phyloP scores from a whole-genome alignment of 2,888 invertebrate species.

The Thumatha senex region DNA sequence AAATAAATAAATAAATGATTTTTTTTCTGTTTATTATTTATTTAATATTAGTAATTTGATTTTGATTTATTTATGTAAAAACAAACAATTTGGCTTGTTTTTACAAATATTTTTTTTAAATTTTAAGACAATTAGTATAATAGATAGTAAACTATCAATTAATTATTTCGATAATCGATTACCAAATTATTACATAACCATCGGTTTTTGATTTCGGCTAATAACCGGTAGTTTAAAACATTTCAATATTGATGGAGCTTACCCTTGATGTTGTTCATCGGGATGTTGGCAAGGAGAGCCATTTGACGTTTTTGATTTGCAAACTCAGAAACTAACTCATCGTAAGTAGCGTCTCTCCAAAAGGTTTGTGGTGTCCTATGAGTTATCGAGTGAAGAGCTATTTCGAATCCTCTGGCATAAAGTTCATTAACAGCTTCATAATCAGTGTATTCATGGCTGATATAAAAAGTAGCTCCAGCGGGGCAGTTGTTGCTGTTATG shows the following conservation, averaged over 20 bases:
- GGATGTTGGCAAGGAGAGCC: slow-evolving; percentile 80
- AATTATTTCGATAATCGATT: too few species aligned
- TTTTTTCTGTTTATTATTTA: too few species aligned
- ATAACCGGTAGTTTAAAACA: too few species aligned
- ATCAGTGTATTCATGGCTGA: slow-evolving; percentile 89
- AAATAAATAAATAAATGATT: too few species aligned
- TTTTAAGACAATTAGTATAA: too few species aligned
- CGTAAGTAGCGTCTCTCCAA: slow-evolving; percentile 82
- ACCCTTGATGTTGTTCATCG: slow-evolving; percentile 63
- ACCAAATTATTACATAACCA: too few species aligned
- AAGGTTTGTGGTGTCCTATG: slow-evolving; percentile 81
- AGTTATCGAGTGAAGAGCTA: slow-evolving; percentile 87
- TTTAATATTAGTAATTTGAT: too few species aligned
- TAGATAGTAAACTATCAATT: too few species aligned
- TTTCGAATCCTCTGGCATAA: slow-evolving; percentile 84
- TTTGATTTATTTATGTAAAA: too few species aligned
- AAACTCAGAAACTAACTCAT: slow-evolving; percentile 81
- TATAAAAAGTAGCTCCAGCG: slow-evolving; percentile 86
- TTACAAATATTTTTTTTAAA: too few species aligned
- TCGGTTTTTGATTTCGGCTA: too few species aligned
- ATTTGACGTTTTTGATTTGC: slow-evolving; percentile 82
- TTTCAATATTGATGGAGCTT: slow-evolving; percentile 11
- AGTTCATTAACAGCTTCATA: slow-evolving; percentile 85
- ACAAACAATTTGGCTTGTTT: too few species aligned
- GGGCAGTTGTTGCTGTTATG: slow-evolving; percentile 86